These are phyloP conservation scores for Sepioteuthis lessoniana DNA, from an alignment of 2,888 invertebrate genomes.

Conservation along the genomic window DNA sequence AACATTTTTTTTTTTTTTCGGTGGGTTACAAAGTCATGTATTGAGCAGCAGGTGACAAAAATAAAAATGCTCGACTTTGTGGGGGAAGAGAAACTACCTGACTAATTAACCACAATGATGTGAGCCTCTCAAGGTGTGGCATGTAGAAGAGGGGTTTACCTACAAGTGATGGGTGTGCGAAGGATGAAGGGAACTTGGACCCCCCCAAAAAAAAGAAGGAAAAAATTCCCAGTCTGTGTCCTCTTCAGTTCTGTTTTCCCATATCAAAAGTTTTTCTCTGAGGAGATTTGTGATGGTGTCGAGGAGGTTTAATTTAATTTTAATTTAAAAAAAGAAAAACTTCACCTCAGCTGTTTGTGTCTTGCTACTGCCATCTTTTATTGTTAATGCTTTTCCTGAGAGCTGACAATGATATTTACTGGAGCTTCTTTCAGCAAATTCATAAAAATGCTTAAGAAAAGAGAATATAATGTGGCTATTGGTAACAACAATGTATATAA, in stretches of 20 bases:
- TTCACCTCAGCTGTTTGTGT: background rate
- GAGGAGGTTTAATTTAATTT: background rate
- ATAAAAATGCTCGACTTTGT: background rate
- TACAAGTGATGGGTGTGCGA: background rate
- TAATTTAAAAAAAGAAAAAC: background rate
- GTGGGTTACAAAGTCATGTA: background rate
- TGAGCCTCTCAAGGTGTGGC: background rate
- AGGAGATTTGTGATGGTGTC: background rate
- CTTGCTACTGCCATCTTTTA: background rate
- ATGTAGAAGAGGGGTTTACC: background rate
- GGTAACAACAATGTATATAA: background rate
- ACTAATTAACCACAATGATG: background rate
- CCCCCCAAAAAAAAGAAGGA: background rate
- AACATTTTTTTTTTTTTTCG: background rate
- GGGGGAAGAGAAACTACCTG: background rate
- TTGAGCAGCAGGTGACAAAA: background rate
- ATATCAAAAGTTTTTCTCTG: background rate
- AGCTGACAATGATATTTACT: too few relatives aligned
- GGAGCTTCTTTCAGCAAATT: too few relatives aligned
- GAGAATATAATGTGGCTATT: too few relatives aligned
- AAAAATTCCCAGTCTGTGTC: background rate
- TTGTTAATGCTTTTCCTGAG: background rate
- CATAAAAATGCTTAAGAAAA: too few relatives aligned
- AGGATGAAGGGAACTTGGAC: background rate
- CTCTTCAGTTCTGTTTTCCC: background rate